Evolutionary conservation across 2,797 vertebrate genomes (phyloP), one percentile per base, ranked within the genome.

Genomic region (Rhabdophis nuchalis): DNA sequence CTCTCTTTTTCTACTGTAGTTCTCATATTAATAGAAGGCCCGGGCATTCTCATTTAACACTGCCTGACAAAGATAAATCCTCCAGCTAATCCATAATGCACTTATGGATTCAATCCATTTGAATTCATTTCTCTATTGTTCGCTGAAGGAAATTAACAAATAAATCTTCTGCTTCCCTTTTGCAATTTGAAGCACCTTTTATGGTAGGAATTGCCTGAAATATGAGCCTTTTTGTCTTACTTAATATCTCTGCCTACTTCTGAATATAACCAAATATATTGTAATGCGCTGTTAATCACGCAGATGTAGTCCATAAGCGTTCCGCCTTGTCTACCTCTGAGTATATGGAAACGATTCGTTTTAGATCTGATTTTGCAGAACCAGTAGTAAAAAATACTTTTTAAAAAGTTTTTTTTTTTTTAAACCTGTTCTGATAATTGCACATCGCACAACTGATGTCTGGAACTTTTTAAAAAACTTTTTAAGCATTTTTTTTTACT

Each of bases 1-100:
- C 29, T 2, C 14, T 14, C 41, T 4, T 87, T 93, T 95, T 92
- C 92, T 86, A 5, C 20, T 25, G 36, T 25, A 93, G 86, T 94
- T 94, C 91, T 92, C 85, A 58, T 92, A 92, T 89, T 94, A 68
- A 90, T 93, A 88, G 89, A 96, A 94, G 95, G 95, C 93, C 94
- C 92, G 95, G 95, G 90, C 94, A 91, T 95, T 91, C 92, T 95
- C 94, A 93, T 95, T 96, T 5, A 5, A 77, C 92, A 64, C 86
- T 88, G 64, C 93, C 93, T 95, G 95, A 94, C 93, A 94, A 93
- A 95, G 92, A 96, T 29, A 93, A 94, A 96, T 94, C 58, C 50
- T 90, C 91, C 87, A 86, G 92, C 94, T 96, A 77, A 93, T 96
- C 91, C 94, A 96, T 96, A 96, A 95, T 95, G 90, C 95, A 96